Conservation (phyloP, 2,797 vertebrate genomes). For the Pelobates cultripes region DNA sequence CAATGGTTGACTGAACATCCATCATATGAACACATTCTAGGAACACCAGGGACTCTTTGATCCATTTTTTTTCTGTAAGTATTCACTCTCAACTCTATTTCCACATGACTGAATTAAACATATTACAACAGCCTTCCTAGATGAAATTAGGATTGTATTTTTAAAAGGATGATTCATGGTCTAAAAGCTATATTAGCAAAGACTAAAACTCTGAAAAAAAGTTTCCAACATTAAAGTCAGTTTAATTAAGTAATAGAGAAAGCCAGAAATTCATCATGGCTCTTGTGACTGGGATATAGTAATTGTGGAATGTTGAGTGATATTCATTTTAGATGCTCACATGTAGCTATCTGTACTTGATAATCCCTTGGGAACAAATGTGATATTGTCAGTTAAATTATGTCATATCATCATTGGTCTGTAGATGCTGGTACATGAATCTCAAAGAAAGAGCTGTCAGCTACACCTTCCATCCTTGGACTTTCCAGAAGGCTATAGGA, state of each 20-base stretch:
- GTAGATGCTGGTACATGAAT: no score
- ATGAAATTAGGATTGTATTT: conserved; percentile 9
- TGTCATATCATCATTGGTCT: no score
- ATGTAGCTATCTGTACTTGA: neutral
- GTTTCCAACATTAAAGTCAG: conserved; percentile 2
- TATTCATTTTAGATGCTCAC: neutral
- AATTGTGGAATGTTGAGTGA: neutral
- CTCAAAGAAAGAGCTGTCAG: no score
- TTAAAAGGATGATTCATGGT: conserved; percentile 10
- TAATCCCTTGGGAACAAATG: no score
- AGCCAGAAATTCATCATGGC: neutral
- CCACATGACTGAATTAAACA: conserved; percentile 41
- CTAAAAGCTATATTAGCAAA: conserved; percentile 23
- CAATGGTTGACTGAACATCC: conserved; percentile 34
- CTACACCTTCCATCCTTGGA: no score
- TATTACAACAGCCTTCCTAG: conserved; percentile 15
- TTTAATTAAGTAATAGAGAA: neutral
- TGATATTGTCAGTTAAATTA: no score
- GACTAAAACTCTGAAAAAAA: conserved; percentile 8
- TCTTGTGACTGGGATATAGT: neutral
- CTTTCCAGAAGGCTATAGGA: no score
- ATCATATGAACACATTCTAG: conserved; percentile 39
- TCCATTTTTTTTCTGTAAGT: conserved; percentile 26
- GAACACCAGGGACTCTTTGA: conserved; percentile 44
- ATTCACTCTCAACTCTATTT: conserved; percentile 25